Base-by-base conservation (phyloP, 2,113 vertebrate genomes). In the Halichoerus grypus region DNA sequence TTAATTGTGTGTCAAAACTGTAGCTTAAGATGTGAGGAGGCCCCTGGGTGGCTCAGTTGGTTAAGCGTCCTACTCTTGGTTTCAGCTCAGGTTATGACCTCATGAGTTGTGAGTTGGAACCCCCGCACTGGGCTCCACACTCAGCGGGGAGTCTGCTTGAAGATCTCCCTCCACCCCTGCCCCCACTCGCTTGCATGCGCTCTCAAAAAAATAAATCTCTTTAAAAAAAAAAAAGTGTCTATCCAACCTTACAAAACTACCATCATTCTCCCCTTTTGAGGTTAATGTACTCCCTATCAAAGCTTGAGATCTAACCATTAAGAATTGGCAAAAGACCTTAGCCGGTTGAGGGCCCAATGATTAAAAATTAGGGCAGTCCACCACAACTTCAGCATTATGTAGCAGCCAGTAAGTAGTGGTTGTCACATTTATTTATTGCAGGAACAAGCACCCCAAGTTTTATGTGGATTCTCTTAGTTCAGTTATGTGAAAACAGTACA, bases 251-350 rank as follows among this genome's bases (percentile, higher is more conserved):
- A 94, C 5, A 90, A 74, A 95, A 42, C 39, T 92, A 89, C 33
- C 42, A 42, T 93, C n/a, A 81, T 80, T 67, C 16, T 77, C 26
- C n/a, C 36, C 22, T 79, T 89, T 42, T 84, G 36, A 88, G 31
- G 33, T 84, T 76, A 88, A 49, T 95, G 74, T 7, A 46, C 74
- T 84, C 22, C 31, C 7, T 74, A 24, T 16, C 59, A 87, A 95
- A 87, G 55, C 13, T 36, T 93, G 39, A 53, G 39, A 46, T 89
- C 42, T 81, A 33, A 46, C 61, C 42, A 6, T 69, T 90, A 96
- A 88, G 21, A 96, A 69, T 96, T 94, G 95, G 39, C 77, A 88
- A 97, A 94, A 86, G 13, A 79, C 18, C 15, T 90, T 79, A 67
- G 31, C n/a, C 77, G n/a, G n/a, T 88, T 80, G 46, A 92, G 21